Evolutionary conservation across 2,113 vertebrate genomes (phyloP), one percentile per base, ranked within the genome.

Genomic region (Patagioenas fasciata): DNA sequence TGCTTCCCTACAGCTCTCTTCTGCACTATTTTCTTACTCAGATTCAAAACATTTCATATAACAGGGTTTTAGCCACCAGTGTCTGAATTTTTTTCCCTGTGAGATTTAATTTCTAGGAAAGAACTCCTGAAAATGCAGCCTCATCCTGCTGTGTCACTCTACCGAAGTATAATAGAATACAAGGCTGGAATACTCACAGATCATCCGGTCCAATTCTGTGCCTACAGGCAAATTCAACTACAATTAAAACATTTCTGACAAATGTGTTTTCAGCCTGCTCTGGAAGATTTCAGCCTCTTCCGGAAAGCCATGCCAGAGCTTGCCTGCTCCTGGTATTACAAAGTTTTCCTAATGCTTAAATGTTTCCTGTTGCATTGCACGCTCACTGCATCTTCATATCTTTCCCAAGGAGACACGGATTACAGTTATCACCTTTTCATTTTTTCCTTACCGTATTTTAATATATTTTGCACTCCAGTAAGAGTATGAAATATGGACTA

Each of bases 201-300:
- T 90, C 31, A 78, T 54, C 31, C 0, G 0, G 57, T 42, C 38
- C 71, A 58, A 54, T 78, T 88, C 66, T 62, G n/a, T 85, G 92
- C 88, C 92, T 90, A 38, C 64, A 77, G 58, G 80, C 82, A 80
- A 73, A 80, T 73, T 65, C 50, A 73, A 23, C 13, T 54, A 6
- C 80, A 94, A 90, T 93, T 93, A 88, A 91, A 85, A 88, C 47
- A 62, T 85, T 75, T 83, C 58, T 91, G 74, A 77, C 62, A 94
- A 75, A 72, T 32, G 40, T 0, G 0, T 85, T 50, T 73, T 80
- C 80, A 77, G 58, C 31, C 36, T 85, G 44, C 50, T 93, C 71
- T 93, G 88, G 77, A 80, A 77, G 62, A 77, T 47, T 28, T 70
- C 36, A 29, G 47, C 34, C 20, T 96, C 56, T 86, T 85, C 75